Base-by-base conservation (phyloP, 2,888 invertebrate species). In the Theretra japonica region DNA sequence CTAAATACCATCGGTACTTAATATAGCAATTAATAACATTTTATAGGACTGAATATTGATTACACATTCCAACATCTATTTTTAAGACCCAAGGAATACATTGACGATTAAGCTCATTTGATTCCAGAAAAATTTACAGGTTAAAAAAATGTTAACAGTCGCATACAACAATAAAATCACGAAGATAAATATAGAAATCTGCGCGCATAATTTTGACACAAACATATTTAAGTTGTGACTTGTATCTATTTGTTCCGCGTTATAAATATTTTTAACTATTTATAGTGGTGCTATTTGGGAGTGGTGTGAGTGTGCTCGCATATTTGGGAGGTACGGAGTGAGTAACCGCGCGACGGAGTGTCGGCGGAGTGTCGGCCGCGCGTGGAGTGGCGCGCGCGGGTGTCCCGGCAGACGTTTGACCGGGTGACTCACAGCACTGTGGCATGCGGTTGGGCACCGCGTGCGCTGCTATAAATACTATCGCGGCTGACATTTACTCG, bases 401-500 rank as follows among this genome's bases (percentile, higher is more conserved):
- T 90, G 90, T 90, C 90, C 92, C 91, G 83, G 86, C 88, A 90
- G 91, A 90, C 90, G 89, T 79, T 83, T 87, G 88, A 85, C 84
- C 86, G 86, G 85, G 84, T 92, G 93, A 92, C 85, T 92, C 92
- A 93, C 81, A 79, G 80, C 78, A 79, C 81, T 81, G 79, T 82
- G 89, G 89, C 86, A 87, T 87, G 90, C 89, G 85, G 86, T 80
- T 81, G 79, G 78, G 75, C 75, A 74, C 79, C 83, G 83, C 81
- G 70, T 75, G 77, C 83, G 79, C 71, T 79, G 76, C 90, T 93
- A 93, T 92, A 91, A 93, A 93, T 94, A 94, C 89, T 76, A 83
- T 81, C 87, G 86, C 90, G 87, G 87, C 90, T 94, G 94, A 93
- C 94, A 94, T 94, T 94, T 93, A 86, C 88, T 85, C 87, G 92